Base-by-base conservation (phyloP, 2,888 invertebrate genomes). In the Microplitis deprimator region DNA sequence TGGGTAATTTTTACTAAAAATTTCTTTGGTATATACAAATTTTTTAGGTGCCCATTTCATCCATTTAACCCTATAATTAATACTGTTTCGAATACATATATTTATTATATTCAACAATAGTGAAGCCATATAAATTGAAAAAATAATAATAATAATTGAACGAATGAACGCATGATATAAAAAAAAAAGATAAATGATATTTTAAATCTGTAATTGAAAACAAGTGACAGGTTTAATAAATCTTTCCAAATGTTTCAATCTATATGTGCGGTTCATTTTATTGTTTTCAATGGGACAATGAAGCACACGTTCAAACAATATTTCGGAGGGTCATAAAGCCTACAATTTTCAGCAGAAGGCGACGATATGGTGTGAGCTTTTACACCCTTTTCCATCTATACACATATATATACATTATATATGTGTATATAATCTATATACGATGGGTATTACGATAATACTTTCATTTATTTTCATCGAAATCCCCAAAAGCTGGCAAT, bases 381-480 rank as follows among this genome's bases (percentile, higher is more conserved):
- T 50, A 7, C n/a, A 38, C 72, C 72, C 60, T 62, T 8, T 64
- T 62, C n/a, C 17, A 40, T 72, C 64, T 60, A n/a, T 62, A 17
- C 20, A 29, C 29, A 29, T 29, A 29, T 29, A 29, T 29, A 20
- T 1, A 62, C 39, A 62, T 5, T 4, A 4, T 59, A 5, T 1
- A 38, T 60, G n/a, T 61, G 41, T 20, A 40, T 62, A 62, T 72
- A 62, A 59, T 16, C 38, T 7, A 17, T 50, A 16, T 60, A n/a
- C 67, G 41, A 60, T 38, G 62, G 76, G 65, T 13, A 70, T 50
- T 65, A 29, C 39, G 67, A 73, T 71, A 65, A 77, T 79, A 76
- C 73, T 74, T 82, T 79, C 75, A 78, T 79, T 79, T 78, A 78
- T 77, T 82, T 83, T 79, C 75, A 70, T 80, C 81, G 80, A 83